A percentile compares a stretch with the other conserved stretches of the same genome.
phyloP scores from a whole-genome alignment of 2,797 vertebrate genomes.

The Toxotes lorentzi region DNA sequence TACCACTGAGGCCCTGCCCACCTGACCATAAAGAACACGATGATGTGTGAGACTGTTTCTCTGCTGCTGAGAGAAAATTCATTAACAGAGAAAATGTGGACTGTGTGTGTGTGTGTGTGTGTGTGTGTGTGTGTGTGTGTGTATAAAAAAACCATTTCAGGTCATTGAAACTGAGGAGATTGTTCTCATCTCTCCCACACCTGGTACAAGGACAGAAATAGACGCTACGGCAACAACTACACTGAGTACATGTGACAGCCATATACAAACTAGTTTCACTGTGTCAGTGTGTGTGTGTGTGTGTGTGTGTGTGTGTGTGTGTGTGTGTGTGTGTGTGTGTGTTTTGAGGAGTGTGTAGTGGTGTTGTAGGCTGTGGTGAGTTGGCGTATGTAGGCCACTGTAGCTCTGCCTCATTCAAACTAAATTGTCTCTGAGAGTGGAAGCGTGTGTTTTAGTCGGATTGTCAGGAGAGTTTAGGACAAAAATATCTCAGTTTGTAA shows the following conservation, averaged over 20 bases:
- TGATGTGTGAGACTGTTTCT: not conserved
- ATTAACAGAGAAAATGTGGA: not conserved
- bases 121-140: constrained; percentile 16
- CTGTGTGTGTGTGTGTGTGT: not conserved
- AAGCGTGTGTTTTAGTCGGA: constrained; percentile 9
- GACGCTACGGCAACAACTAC: constrained; percentile 24
- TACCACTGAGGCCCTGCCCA: not conserved
- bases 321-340: not conserved
- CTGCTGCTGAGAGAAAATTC: not conserved
- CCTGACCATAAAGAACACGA: not conserved
- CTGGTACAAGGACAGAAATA: constrained; percentile 72
- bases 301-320: not conserved
- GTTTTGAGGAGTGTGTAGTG: not conserved
- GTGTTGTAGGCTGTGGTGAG: not conserved
- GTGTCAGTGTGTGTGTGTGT: constrained; percentile 7
- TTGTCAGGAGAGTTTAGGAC: constrained; percentile 6
- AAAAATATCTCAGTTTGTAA: constrained; percentile 12
- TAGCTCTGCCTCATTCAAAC: constrained; percentile 24
- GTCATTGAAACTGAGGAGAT: constrained; percentile 53
- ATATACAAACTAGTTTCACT: constrained; percentile 12
- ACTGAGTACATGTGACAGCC: constrained; percentile 56
- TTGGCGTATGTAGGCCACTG: constrained; percentile 24
- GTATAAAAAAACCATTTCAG: constrained; percentile 28
- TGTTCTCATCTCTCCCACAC: constrained; percentile 60
- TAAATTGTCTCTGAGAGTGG: not conserved